Evolutionary conservation across 1,140 invertebrate genomes (phyloP).

Genomic region (Pogonognathellus flavescens): DNA sequence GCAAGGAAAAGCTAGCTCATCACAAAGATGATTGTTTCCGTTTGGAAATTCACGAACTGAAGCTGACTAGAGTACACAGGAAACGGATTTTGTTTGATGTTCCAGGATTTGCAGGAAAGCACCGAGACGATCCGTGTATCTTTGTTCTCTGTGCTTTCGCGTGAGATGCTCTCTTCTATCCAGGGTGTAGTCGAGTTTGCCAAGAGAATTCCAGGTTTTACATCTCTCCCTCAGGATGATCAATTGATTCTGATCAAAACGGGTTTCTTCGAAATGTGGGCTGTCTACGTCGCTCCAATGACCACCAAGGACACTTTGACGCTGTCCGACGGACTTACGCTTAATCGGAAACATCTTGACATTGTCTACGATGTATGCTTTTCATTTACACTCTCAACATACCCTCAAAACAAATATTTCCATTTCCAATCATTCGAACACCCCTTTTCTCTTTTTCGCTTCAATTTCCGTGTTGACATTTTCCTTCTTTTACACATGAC

Average conservation of each 20-base stretch:
- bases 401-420: not conserved
- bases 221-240: slow-evolving; percentile 89
- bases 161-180: slow-evolving; percentile 85
- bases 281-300: slow-evolving; percentile 86
- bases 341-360: slow-evolving; percentile 88
- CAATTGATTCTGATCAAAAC: slow-evolving; percentile 95
- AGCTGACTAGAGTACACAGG: slow-evolving; percentile 38
- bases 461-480: not conserved
- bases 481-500: too few relatives aligned
- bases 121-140: slow-evolving; percentile 70
- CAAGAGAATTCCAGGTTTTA: slow-evolving; percentile 90
- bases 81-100: slow-evolving; percentile 54
- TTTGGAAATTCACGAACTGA: slow-evolving; percentile 11
- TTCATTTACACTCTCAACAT: not conserved
- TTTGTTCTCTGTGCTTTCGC: slow-evolving; percentile 74
- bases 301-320: slow-evolving; percentile 85
- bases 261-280: slow-evolving; percentile 97
- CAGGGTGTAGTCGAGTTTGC: slow-evolving; percentile 94
- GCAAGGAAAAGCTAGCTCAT: slow-evolving; percentile 35
- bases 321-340: slow-evolving; percentile 92
- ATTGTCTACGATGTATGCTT: slow-evolving; percentile 92
- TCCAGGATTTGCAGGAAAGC: slow-evolving; percentile 68
- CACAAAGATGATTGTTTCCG: slow-evolving; percentile 46
- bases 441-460: not conserved
- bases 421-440: slow-evolving; percentile 11